phyloP scores from a whole-genome alignment of 2,113 vertebrate species.

The Donacobius atricapilla region DNA sequence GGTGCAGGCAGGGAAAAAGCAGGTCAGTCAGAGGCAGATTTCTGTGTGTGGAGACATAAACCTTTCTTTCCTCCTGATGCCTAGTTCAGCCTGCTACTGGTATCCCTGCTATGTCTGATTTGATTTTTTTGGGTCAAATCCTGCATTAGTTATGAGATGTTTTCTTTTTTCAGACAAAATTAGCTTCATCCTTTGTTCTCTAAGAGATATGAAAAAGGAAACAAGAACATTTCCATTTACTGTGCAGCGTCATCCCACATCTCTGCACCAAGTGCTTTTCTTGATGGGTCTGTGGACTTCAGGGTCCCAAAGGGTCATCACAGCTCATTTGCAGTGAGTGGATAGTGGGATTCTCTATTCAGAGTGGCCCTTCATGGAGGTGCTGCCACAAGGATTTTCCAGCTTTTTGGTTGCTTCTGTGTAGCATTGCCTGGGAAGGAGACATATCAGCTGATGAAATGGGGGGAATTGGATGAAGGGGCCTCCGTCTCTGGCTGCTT shows the following conservation, averaged over 20 bases:
- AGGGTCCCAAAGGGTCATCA: not conserved
- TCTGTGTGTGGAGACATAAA: not conserved
- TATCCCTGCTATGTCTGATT: not conserved
- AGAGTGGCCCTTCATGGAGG: not conserved
- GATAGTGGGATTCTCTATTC: not conserved
- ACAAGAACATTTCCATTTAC: not conserved
- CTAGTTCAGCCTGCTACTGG: not conserved
- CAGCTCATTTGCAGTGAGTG: not conserved
- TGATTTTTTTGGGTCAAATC: conserved; percentile 12
- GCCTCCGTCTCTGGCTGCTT: not conserved
- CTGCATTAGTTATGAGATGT: not conserved
- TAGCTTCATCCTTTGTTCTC: not conserved
- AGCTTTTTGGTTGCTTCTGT: not conserved
- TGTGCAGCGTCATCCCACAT: not conserved
- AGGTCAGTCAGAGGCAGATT: not conserved
- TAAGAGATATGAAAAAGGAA: not conserved
- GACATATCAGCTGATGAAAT: not conserved
- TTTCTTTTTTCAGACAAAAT: not conserved
- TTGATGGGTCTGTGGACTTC: not conserved
- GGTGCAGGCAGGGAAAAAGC: not conserved
- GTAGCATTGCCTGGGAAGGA: not conserved
- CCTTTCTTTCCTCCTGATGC: not conserved
- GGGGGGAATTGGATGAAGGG: not conserved
- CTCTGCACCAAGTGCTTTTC: not conserved
- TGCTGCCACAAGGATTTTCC: not conserved